Base-by-base conservation (phyloP, 2,888 invertebrate genomes). In the Mylabris sibirica region DNA sequence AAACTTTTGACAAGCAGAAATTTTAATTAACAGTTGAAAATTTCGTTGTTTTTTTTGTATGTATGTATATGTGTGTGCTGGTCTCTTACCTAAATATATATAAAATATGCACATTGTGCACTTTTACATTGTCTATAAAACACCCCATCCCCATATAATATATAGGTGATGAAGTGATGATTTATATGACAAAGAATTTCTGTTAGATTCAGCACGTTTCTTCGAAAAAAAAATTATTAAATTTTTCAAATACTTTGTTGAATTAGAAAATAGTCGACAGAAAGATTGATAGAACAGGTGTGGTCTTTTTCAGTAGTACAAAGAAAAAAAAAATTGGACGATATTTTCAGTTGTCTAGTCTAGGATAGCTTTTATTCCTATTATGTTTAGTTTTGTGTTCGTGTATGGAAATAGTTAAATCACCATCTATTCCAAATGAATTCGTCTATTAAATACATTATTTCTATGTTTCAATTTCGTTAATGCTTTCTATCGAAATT, bases 401-500 rank as follows among this genome's bases (percentile, higher is more conserved):
- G 20, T 20, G 49, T 17, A 8, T 44, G 44, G 17, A 44, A 44
- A 44, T 44, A 44, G 20, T 49, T 49, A 49, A 49, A 49, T 49
- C 49, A 49, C 20, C 9, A 49, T 49, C 49, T 11, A 49, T 20
- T 49, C 8, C 8, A 49, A 20, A 20, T 20, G 49, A 49, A 9
- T 49, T 20, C 17, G 49, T 20, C 49, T 49, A 49, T 49, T 49
- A 49, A 20, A 20, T 20, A 20, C 49, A 49, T 49, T 22, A 49
- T 49, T 59, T 61, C 66, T 14, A n/a, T 63, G 63, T 66, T 66
- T 66, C 66, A 63, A 63, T 34, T 34, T 12, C 68, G 68, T 74
- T 75, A 76, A 74, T 75, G 75, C 74, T 73, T 77, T 77, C 70
- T 69, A 69, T 71, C 4, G 70, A 70, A 75, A 76, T 74, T 74